Base-by-base conservation (phyloP, 2,113 vertebrate species). In the Mormyrus iriodes region DNA sequence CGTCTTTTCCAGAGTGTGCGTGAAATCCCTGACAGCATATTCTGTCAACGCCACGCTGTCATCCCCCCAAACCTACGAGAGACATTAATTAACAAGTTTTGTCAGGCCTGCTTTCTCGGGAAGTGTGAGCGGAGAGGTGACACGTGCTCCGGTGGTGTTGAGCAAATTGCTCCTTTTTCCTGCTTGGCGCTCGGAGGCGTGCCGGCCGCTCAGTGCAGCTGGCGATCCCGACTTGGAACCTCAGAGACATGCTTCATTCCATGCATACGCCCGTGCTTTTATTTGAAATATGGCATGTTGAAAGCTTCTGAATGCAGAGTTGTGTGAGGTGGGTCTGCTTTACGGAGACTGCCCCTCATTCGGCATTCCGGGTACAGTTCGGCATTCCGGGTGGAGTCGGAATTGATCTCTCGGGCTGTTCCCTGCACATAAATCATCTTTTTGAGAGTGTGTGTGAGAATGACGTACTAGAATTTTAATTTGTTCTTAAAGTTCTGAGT, bases 41-140 rank as follows among this genome's bases (percentile, higher is more conserved):
- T 55, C 48, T 52, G 85, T 53, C 85, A 86, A 53, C 85, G 55
- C 48, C 85, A 35, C 31, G 46, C 85, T 53, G 49, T 35, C 49
- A 53, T 53, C 10, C n/a, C 27, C 49, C 10, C 31, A 53, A 53
- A 86, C 85, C 85, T 39, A 52, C 49, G 31, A 86, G 51, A 86
- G 84, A 53, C 85, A 13, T 55, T 55, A 52, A 86, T 86, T 86
- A 53, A 53, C 85, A 35, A 55, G 85, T 55, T 52, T 53, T 51
- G 3, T 85, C 44, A 5, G 83, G 6, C 24, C 10, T 0, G 7
- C 44, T 15, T 79, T 79, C 73, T 84, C 44, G 19, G 19, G 82
- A 84, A n/a, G 82, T 48, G 82, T n/a, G 73, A 84, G 82, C 21
- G 6, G 17, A 0, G 10, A 48, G 82, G 42, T 48, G 82, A 3